phyloP scores from a whole-genome alignment of 2,888 invertebrate genomes.

The Microctonus brassicae region DNA sequence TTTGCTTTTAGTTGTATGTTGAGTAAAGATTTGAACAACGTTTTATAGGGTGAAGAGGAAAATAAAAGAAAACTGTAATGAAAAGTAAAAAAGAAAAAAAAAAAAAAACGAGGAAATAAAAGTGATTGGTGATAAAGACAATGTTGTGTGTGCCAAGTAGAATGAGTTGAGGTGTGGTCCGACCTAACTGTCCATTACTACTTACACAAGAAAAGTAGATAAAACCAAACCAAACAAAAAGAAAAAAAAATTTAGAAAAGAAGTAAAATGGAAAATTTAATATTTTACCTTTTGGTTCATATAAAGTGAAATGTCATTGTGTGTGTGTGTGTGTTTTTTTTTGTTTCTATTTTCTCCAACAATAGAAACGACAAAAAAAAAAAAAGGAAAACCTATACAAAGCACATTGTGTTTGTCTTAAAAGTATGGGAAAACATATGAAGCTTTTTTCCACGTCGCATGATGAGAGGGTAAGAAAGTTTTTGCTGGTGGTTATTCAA shows the following conservation, averaged over 20 bases:
- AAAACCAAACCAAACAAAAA: no score
- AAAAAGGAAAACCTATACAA: not conserved
- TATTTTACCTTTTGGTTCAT: not conserved
- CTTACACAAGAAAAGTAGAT: not conserved
- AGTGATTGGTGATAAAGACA: conserved; percentile 1
- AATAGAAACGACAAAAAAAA: not conserved
- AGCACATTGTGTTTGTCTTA: not conserved
- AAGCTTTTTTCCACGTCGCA: not conserved
- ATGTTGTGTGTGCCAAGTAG: not conserved
- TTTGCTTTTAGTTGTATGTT: not conserved
- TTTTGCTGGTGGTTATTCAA: conserved; percentile 21
- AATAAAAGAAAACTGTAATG: no score
- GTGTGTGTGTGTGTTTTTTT: no score
- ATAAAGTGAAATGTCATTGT: not conserved
- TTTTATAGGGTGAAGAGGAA: not conserved
- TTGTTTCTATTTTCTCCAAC: not conserved
- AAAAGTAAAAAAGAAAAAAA: not conserved
- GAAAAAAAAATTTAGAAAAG: not conserved
- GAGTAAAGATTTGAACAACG: not conserved
- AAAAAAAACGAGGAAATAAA: not conserved
- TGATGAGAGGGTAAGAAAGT: conserved; percentile 12
- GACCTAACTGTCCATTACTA: conserved; percentile 4
- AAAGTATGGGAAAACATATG: not conserved
- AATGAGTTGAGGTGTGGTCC: conserved; percentile 18
- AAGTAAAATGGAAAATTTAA: not conserved